These are phyloP conservation scores for Perizoma affinitatum DNA, from an alignment of 2,888 invertebrate species.

Conservation along the genomic window DNA sequence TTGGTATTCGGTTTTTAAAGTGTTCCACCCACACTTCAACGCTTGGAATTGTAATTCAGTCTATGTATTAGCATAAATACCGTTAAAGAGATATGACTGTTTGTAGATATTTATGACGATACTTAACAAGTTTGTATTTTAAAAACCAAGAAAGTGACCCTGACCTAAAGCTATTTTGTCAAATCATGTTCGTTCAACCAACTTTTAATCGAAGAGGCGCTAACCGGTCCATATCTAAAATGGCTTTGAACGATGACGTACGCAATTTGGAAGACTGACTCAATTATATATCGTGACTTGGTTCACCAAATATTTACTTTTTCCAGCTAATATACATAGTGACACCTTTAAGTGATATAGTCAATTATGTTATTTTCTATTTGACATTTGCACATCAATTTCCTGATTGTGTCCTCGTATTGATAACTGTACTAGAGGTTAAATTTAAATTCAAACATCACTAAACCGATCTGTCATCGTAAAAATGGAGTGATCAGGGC, in stretches of 20 bases:
- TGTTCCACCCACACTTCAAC: too few species aligned
- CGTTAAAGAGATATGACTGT: slow-evolving; percentile 1
- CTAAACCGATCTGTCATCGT: too few species aligned
- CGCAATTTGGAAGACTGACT: slow-evolving; percentile 33
- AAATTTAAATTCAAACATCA: too few species aligned
- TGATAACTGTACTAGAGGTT: too few species aligned
- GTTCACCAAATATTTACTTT: slow-evolving; percentile 20
- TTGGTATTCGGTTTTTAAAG: too few species aligned
- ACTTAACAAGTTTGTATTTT: slow-evolving; percentile 7
- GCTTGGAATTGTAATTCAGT: too few species aligned
- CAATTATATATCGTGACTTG: slow-evolving; percentile 31
- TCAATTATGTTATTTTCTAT: too few species aligned
- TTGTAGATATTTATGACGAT: slow-evolving; percentile 7
- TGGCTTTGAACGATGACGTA: slow-evolving; percentile 38
- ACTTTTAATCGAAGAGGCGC: slow-evolving; percentile 48
- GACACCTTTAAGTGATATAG: too few species aligned
- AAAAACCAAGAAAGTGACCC: slow-evolving; percentile 50
- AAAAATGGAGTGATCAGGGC: too few species aligned
- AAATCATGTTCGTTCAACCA: slow-evolving; percentile 66
- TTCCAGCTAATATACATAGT: slow-evolving; percentile 3
- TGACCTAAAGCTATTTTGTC: slow-evolving; percentile 58
- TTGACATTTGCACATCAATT: too few species aligned
- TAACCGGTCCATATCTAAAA: slow-evolving; percentile 44
- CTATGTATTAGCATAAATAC: slow-evolving; percentile 1
- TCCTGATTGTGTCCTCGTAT: too few species aligned